phyloP scores from a whole-genome alignment of 2,797 vertebrate species.

The Paramormyrops hopkinsi region DNA sequence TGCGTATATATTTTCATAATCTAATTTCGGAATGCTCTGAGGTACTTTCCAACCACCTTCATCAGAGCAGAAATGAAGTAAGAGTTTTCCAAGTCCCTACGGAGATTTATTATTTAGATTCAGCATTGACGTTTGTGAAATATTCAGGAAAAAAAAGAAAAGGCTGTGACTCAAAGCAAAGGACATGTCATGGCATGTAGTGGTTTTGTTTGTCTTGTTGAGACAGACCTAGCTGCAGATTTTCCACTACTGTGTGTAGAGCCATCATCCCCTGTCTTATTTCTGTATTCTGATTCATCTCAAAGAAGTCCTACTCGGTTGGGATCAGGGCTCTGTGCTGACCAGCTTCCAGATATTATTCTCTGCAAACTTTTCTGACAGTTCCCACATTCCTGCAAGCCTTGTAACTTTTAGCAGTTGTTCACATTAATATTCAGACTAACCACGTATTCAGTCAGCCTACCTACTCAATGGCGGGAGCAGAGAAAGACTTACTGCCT shows the following conservation, averaged over 20 bases:
- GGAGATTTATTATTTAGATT: constrained; percentile 1
- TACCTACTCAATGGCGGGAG: neutral
- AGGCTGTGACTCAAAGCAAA: neutral
- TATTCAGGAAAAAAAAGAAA: neutral
- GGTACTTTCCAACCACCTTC: neutral
- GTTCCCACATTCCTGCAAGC: neutral
- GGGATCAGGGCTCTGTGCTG: neutral
- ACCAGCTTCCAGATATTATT: neutral
- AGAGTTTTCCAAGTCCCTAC: neutral
- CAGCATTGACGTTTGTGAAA: neutral
- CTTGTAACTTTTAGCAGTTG: neutral
- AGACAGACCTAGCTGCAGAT: neutral
- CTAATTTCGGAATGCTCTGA: neutral
- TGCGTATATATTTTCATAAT: neutral
- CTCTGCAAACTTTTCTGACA: neutral
- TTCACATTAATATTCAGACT: constrained; percentile 2
- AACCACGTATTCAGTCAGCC: neutral
- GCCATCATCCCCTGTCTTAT: neutral
- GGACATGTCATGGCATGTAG: neutral
- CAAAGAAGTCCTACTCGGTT: neutral
- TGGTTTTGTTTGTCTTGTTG: neutral
- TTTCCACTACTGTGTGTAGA: neutral
- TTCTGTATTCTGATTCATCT: neutral
- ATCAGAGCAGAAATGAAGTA: neutral
- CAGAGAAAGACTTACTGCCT: neutral